phyloP scores from a whole-genome alignment of 2,888 invertebrate species.

The Oscheius sp. region DNA sequence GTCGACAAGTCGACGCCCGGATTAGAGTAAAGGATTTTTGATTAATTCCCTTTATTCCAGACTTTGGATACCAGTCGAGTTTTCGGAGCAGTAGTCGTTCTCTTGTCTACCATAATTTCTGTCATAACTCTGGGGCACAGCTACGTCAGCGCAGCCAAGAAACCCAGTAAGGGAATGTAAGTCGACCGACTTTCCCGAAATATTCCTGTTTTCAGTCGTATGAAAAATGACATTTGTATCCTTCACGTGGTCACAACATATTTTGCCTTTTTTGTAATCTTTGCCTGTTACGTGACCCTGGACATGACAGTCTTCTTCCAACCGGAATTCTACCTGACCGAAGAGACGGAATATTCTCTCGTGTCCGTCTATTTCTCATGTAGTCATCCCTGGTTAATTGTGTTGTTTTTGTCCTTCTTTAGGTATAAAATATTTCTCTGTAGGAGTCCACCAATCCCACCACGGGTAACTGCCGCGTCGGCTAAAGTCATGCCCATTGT shows the following conservation, averaged over 20 bases:
- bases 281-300: not conserved
- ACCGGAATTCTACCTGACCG: not conserved
- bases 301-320: slow-evolving; percentile 1
- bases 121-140: not conserved
- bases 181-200: not conserved
- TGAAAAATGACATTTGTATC: slow-evolving; percentile 17
- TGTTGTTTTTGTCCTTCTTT: slow-evolving; percentile 10
- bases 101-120: not conserved
- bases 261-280: not conserved
- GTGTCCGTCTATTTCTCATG: slow-evolving; percentile 17
- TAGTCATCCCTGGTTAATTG: slow-evolving; percentile 14
- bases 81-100: slow-evolving; percentile 6
- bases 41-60: not conserved
- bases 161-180: slow-evolving; percentile 17
- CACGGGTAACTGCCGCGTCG: not conserved
- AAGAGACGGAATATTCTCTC: slow-evolving; percentile 14
- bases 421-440: slow-evolving; percentile 16
- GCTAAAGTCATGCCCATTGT: not conserved
- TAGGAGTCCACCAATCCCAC: not conserved
- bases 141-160: slow-evolving; percentile 1
- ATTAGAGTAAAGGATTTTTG: no score
- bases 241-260: not conserved
- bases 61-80: not conserved
- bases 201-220: not conserved
- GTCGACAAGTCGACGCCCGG: no score